Evolutionary conservation across 2,888 invertebrate species (phyloP).

Genomic region (Oscheius myriophilus): DNA sequence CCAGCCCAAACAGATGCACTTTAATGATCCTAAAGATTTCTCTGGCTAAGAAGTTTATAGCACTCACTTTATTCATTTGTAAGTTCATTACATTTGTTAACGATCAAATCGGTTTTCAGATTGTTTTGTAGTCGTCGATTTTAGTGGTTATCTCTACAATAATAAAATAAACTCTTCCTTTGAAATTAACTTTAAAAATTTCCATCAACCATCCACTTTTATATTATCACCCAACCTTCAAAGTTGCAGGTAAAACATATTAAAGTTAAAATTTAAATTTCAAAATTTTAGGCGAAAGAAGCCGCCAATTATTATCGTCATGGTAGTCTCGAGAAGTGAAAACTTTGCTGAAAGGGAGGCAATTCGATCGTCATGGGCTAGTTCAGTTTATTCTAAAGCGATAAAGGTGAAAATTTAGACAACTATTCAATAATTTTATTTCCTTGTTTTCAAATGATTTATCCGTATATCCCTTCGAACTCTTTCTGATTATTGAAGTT

Average conservation of each 20-base stretch:
- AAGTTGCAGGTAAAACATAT: neutral
- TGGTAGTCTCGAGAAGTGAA: slow-evolving; percentile 35
- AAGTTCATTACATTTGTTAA: neutral
- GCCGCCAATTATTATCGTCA: slow-evolving; percentile 37
- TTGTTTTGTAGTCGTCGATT: slow-evolving; percentile 16
- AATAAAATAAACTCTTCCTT: too few species aligned
- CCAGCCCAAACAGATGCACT: neutral
- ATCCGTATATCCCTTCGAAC: too few species aligned
- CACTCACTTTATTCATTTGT: neutral
- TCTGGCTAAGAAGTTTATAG: slow-evolving; percentile 6
- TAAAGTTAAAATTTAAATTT: neutral
- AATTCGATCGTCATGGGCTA: slow-evolving; percentile 47
- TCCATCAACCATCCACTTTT: slow-evolving; percentile 5
- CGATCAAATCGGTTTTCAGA: slow-evolving; percentile 4
- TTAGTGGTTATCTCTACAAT: neutral
- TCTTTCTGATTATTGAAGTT: too few species aligned
- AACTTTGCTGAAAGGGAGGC: slow-evolving; percentile 41
- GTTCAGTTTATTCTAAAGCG: slow-evolving; percentile 17
- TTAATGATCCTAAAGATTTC: slow-evolving; percentile 10
- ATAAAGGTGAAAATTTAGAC: slow-evolving; percentile 7
- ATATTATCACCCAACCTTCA: neutral
- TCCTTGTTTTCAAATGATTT: too few species aligned
- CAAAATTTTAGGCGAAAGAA: neutral
- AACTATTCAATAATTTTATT: neutral
- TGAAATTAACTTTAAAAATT: slow-evolving; percentile 9